Percentiles rank a stretch among this genome's conserved stretches.
Evolutionary conservation across 2,113 vertebrate genomes (phyloP).

Genomic region (Myotis yumanensis): DNA sequence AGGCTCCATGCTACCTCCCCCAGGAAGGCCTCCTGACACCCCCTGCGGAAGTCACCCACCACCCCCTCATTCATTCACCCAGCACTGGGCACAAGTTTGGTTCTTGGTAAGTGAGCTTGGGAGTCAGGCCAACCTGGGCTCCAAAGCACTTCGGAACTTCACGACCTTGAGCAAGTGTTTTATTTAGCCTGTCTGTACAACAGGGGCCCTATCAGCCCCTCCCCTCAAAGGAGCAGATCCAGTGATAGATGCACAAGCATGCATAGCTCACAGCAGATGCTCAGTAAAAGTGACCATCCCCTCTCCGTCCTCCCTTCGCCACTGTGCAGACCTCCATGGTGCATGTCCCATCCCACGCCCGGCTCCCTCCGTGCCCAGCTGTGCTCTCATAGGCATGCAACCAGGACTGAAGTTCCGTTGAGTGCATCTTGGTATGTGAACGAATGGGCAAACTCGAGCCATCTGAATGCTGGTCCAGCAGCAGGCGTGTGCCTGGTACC

Average conservation of each 20-base stretch:
- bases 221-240: not conserved
- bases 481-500: not conserved
- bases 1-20: not conserved
- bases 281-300: not conserved
- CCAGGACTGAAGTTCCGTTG: not conserved
- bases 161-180: not conserved
- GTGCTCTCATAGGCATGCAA: not conserved
- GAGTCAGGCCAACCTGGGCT: not conserved
- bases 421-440: too few species aligned
- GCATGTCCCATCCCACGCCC: not conserved
- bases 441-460: too few species aligned
- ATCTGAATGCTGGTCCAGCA: not conserved
- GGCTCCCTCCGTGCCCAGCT: not conserved
- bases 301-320: too few species aligned
- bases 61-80: not conserved
- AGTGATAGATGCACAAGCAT: too few species aligned
- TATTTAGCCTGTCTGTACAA: not conserved
- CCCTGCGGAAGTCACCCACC: not conserved
- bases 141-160: not conserved
- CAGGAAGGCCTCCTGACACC: not conserved
- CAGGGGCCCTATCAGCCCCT: not conserved
- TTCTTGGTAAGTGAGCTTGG: not conserved
- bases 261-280: not conserved
- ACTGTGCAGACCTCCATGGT: fast-evolving
- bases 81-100: not conserved